Conservation (phyloP, 2,888 invertebrate species). For the Noctua pronuba region DNA sequence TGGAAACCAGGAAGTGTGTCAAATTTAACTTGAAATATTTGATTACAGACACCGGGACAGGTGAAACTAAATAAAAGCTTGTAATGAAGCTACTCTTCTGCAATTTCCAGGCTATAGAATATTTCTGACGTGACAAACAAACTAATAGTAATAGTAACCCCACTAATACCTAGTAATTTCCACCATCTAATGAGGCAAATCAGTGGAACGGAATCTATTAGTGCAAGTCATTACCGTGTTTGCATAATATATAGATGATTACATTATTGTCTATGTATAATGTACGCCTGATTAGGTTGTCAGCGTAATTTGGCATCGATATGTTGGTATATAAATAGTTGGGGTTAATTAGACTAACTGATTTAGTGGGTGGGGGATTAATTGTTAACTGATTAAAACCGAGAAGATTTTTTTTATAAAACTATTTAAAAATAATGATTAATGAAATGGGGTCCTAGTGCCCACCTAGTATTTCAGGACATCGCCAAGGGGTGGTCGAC, state of each 20-base stretch:
- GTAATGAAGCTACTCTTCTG: too few species aligned
- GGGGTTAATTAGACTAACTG: slow-evolving; percentile 43
- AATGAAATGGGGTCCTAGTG: too few species aligned
- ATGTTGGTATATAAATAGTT: slow-evolving; percentile 34
- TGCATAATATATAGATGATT: slow-evolving; percentile 68
- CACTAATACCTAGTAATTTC: slow-evolving; percentile 64
- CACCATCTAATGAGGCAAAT: slow-evolving; percentile 72
- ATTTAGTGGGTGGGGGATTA: not conserved
- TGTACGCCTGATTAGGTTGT: slow-evolving; percentile 60
- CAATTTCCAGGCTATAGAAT: too few species aligned
- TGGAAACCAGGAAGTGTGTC: too few species aligned
- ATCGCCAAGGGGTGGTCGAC: too few species aligned
- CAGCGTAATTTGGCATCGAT: slow-evolving; percentile 58
- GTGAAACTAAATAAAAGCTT: too few species aligned
- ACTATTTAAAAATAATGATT: too few species aligned
- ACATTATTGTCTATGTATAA: slow-evolving; percentile 60
- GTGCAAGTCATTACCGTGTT: slow-evolving; percentile 70
- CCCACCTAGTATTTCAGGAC: too few species aligned
- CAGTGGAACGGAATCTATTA: slow-evolving; percentile 75
- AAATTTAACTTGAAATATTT: too few species aligned
- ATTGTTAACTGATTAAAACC: not conserved
- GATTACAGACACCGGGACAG: too few species aligned
- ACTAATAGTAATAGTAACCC: too few species aligned
- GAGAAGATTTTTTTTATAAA: not conserved
- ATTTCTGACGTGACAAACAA: too few species aligned